Evolutionary conservation across 2,113 vertebrate genomes (phyloP).

Genomic region (Chaetops frenatus): DNA sequence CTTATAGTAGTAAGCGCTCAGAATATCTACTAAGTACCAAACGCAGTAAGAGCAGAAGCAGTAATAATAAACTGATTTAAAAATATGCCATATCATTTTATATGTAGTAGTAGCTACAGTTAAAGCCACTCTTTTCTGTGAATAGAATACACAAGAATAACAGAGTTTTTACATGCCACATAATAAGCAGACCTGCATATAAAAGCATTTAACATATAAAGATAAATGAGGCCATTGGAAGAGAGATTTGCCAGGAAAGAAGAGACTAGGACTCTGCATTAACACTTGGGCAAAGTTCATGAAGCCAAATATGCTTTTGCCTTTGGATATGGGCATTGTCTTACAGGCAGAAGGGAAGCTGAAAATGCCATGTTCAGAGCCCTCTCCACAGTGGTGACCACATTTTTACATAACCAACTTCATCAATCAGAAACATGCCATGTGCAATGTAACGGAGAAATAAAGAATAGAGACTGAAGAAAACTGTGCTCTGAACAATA

Average conservation of each 20-base stretch:
- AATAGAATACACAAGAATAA: neutral
- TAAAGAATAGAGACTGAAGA: neutral
- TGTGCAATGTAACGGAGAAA: neutral
- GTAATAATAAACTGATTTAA: neutral
- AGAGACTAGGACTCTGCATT: neutral
- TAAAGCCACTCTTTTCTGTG: neutral
- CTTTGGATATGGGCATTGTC: neutral
- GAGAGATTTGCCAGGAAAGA: neutral
- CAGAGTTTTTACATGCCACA: neutral
- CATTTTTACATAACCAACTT: fast-evolving
- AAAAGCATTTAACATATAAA: neutral
- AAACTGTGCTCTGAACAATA: neutral
- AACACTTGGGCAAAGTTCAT: neutral
- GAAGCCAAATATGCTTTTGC: neutral
- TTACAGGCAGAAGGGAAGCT: neutral
- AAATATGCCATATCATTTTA: neutral
- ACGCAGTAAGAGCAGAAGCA: neutral
- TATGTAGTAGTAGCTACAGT: neutral
- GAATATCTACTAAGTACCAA: neutral
- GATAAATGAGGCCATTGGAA: neutral
- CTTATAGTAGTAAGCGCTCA: neutral
- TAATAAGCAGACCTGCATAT: neutral
- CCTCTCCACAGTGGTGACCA: neutral
- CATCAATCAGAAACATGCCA: neutral
- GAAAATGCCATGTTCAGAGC: neutral